A percentile compares a stretch with the other conserved stretches of the same genome.
These are phyloP conservation scores for Rotaria socialis DNA, from an alignment of 2,888 invertebrate species.

Conservation along the genomic window DNA sequence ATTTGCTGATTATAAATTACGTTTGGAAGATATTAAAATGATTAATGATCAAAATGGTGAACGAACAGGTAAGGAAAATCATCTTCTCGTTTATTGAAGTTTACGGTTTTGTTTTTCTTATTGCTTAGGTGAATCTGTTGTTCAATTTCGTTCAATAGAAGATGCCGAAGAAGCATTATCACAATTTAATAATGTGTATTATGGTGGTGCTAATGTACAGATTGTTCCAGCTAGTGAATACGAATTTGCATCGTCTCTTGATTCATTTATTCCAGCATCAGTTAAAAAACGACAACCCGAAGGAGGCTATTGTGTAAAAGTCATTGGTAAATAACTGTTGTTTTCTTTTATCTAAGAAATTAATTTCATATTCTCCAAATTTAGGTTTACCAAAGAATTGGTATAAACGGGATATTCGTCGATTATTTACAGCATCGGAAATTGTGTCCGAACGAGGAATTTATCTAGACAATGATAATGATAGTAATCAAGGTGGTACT, in stretches of 20 bases:
- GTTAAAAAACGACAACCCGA: conserved; percentile 35
- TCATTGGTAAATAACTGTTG: neutral
- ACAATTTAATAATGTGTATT: conserved; percentile 31
- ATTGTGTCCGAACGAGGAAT: conserved; percentile 24
- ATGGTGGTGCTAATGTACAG: conserved; percentile 12
- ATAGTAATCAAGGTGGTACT: neutral
- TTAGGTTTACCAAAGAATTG: conserved; percentile 25
- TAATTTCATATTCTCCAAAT: neutral
- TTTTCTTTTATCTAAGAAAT: neutral
- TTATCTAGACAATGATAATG: conserved; percentile 25
- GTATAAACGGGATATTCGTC: conserved; percentile 37
- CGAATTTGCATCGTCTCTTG: conserved; percentile 25
- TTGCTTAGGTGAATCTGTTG: neutral
- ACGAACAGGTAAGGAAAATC: neutral
- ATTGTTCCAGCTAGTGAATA: conserved; percentile 32
- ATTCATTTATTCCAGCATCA: conserved; percentile 36
- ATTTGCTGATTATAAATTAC: conserved; percentile 36
- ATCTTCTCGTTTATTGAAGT: too few relatives aligned
- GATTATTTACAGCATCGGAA: conserved; percentile 30
- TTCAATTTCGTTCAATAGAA: conserved; percentile 31
- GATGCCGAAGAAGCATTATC: conserved; percentile 13
- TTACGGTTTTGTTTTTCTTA: neutral
- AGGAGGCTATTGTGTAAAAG: neutral
- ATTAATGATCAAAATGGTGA: conserved; percentile 37
- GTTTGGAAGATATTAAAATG: conserved; percentile 37